Evolutionary conservation across 2,888 invertebrate species (phyloP), one percentile per base, ranked within the genome.

Genomic region (Sminthurides aquaticus): DNA sequence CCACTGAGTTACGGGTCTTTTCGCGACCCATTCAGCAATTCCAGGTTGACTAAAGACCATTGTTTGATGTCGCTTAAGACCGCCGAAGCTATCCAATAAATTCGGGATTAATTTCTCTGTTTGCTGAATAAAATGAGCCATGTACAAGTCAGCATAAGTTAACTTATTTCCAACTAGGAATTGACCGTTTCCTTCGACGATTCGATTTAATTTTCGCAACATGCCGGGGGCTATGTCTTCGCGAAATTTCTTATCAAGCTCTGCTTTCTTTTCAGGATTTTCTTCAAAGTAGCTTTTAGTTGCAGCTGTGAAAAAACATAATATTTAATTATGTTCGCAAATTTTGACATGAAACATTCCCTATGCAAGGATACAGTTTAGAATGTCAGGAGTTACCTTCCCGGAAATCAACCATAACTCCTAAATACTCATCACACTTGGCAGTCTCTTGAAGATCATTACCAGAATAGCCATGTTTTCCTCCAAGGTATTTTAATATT

Each of bases 71-170:
- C 25, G 22, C 29, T 25, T 27, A 2, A 64, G 8, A 2, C 26
- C 59, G 5, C 48, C 27, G 20, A 48, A 64, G 25, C 26, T 26
- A 20, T 59, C 59, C 22, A 64, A 54, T 15, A 58, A 27, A 3
- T 52, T 22, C 18, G 52, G 54, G 3, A 24, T 24, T 20, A 26
- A n/a, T 22, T 1, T 18, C 3, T 28, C 29, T 2, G 58, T 43
- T n/a, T 8, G 8, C 43, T 64, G 58, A 49, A 64, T 26, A n/a
- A 27, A 58, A 20, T 49, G 26, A 5, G 64, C 64, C 18, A 54
- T 49, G 34, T 52, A 58, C 20, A 64, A 24, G 52, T 64, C 64
- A 24, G 64, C 64, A 24, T 64, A 64, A 22, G 64, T 58, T n/a
- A 63, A 27, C 25, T 49, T 57, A 3, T 57, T n/a, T n/a, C 57